Base-by-base conservation (phyloP, 2,113 vertebrate genomes). In the Nibea albiflora region DNA sequence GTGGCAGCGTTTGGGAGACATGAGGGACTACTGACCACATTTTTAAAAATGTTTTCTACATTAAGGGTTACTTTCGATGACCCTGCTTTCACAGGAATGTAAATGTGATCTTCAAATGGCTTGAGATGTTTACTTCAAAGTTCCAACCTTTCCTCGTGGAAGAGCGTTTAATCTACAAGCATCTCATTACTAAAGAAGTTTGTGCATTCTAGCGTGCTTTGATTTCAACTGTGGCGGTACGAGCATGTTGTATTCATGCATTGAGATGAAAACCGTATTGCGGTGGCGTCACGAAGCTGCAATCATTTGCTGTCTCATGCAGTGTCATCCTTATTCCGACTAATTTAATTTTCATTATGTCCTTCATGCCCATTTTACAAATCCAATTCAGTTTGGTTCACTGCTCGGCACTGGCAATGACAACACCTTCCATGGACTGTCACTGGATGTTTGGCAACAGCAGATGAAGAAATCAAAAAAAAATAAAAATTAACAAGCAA, bases 1-100 rank as follows among this genome's bases (percentile, higher is more conserved):
- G 44, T 57, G 70, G 61, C 74, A 52, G 12, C 5, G 67, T 81
- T 24, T 26, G 28, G 31, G 52, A 76, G 53, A 54, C 50, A 44
- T 17, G 3, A 47, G 56, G 49, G 52, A 53, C 44, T 12, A 1
- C 12, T 17, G 14, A n/a, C n/a, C 20, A 31, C 53, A 54, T 22
- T n/a, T 53, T 31, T 52, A 14, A 16, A 16, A 1, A 35, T 49
- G 4, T 66, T 57, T 65, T 49, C 44, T 31, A 74, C 49, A 11
- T 28, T 42, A 6, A 19, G 4, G 61, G 50, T 58, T 19, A n/a
- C 22, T 67, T 72, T 79, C 35, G 11, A 11, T 61, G 26, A 54
- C 44, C 6, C 9, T 26, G 3, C 3, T 58, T 8, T 86, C 64
- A 64, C 16, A 22, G n/a, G 66, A 46, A 65, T 42, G n/a, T 24